These are phyloP conservation scores for Neogobius melanostomus DNA, from an alignment of 2,113 vertebrate genomes.

Conservation along the genomic window DNA sequence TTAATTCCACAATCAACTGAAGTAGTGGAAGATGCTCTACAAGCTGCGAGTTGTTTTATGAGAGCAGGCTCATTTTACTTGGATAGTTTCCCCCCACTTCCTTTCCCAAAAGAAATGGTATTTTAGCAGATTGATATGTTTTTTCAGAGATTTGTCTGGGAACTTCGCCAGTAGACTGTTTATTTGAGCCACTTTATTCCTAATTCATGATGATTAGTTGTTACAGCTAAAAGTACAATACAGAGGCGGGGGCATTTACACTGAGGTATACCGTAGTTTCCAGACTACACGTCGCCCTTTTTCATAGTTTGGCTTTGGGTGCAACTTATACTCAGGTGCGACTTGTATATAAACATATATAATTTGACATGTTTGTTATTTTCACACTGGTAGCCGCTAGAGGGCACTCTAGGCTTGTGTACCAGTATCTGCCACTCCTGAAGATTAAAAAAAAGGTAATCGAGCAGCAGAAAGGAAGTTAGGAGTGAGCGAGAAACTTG, in stretches of 20 bases:
- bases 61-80: neutral
- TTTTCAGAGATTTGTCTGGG: neutral
- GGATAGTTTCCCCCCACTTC: neutral
- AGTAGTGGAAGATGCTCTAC: constrained; percentile 1
- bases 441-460: neutral
- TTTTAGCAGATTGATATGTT: neutral
- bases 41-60: neutral
- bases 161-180: neutral
- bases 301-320: too few relatives aligned
- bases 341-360: neutral
- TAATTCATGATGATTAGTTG: too few relatives aligned
- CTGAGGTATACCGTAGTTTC: too few relatives aligned
- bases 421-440: neutral
- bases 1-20: neutral
- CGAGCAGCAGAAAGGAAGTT: too few relatives aligned
- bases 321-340: too few relatives aligned
- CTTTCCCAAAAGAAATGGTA: neutral
- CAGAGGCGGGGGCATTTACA: too few relatives aligned
- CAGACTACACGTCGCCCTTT: too few relatives aligned
- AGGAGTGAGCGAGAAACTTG: too few relatives aligned
- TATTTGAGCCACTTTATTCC: too few relatives aligned
- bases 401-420: too few relatives aligned
- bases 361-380: neutral
- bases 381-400: neutral
- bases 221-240: too few relatives aligned